phyloP scores from a whole-genome alignment of 2,113 vertebrate species.

The Psettodes erumei region DNA sequence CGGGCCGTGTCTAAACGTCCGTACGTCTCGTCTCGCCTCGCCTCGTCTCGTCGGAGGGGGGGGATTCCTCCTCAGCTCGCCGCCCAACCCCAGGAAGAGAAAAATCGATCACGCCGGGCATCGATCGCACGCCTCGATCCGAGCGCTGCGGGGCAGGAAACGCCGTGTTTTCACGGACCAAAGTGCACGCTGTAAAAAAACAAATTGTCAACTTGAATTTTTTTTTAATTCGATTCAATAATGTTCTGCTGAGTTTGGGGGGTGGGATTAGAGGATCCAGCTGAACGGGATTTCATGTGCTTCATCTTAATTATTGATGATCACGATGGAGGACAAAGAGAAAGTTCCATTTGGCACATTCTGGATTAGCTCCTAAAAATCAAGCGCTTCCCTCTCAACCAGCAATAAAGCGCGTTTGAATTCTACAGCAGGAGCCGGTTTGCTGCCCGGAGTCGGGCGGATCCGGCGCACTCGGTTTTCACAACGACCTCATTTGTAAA shows the following conservation, averaged over 20 bases:
- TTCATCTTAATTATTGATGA: constrained; percentile 29
- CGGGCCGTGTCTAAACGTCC: too few species aligned
- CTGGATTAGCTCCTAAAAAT: constrained; percentile 25
- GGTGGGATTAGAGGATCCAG: too few species aligned
- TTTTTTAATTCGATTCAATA: too few species aligned
- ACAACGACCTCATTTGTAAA: constrained; percentile 59
- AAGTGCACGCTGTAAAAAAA: background rate
- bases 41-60: too few species aligned
- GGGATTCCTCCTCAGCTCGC: constrained; percentile 48
- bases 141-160: constrained; percentile 36
- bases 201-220: too few species aligned
- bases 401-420: constrained; percentile 26
- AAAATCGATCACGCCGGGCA: constrained; percentile 56
- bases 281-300: constrained; percentile 25
- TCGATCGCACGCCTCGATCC: constrained; percentile 40
- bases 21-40: too few species aligned
- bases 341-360: constrained; percentile 13
- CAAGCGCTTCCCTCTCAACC: constrained; percentile 17
- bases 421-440: constrained; percentile 22
- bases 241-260: too few species aligned
- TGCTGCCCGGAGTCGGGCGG: constrained; percentile 39
- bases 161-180: constrained; percentile 39
- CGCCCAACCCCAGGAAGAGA: constrained; percentile 63
- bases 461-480: constrained; percentile 33
- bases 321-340: constrained; percentile 12